phyloP scores from a whole-genome alignment of 2,113 vertebrate genomes.

The Sphaerodactylus townsendi region DNA sequence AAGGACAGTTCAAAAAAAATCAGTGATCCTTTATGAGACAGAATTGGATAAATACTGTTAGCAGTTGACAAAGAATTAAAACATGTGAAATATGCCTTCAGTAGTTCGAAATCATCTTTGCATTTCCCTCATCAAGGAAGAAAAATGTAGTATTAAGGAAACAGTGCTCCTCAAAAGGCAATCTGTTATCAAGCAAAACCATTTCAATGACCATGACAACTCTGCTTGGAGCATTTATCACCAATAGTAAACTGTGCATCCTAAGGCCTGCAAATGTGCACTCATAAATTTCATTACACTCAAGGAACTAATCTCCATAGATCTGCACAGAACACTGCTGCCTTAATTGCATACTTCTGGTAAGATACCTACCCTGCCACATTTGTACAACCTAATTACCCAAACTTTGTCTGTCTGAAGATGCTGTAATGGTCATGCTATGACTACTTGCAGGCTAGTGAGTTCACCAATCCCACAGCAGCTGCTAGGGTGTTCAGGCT shows the following conservation, averaged over 20 bases:
- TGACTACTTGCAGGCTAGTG: not conserved
- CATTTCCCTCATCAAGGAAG: constrained; percentile 16
- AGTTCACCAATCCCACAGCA: not conserved
- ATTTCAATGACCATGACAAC: constrained; percentile 31
- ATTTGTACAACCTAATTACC: not conserved
- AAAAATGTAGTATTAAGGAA: not conserved
- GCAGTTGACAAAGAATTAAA: constrained; percentile 17
- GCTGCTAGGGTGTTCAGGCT: not conserved
- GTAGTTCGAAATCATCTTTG: constrained; percentile 1
- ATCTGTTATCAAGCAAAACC: constrained; percentile 26
- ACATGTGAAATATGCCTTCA: not conserved
- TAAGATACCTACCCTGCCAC: not conserved
- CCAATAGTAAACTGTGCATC: not conserved
- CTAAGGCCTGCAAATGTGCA: not conserved
- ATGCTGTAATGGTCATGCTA: not conserved
- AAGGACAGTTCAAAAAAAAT: constrained; percentile 17
- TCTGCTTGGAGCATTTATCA: constrained; percentile 4
- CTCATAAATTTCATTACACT: not conserved
- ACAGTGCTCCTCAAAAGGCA: not conserved
- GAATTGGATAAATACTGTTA: constrained; percentile 9
- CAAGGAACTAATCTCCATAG: not conserved
- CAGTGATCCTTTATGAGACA: constrained; percentile 3
- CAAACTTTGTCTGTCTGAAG: not conserved
- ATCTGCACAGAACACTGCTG: not conserved
- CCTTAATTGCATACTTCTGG: not conserved